Percentiles rank a stretch among this genome's conserved stretches.
phyloP scores from a whole-genome alignment of 2,113 vertebrate genomes.

The Charina bottae region DNA sequence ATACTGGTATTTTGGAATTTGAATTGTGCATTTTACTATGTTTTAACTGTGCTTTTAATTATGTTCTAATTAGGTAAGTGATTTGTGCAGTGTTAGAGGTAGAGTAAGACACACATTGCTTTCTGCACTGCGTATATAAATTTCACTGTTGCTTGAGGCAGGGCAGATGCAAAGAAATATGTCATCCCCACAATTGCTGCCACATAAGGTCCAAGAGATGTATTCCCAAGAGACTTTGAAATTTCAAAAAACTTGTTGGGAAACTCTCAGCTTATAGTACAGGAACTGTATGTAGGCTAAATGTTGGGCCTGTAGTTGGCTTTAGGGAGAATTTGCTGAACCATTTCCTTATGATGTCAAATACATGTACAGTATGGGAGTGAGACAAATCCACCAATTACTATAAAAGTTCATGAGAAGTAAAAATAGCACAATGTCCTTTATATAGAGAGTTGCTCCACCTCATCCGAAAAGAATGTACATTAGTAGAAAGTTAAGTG shows the following conservation, averaged over 20 bases:
- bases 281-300: neutral
- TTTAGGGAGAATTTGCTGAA: neutral
- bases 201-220: neutral
- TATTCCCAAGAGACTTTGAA: neutral
- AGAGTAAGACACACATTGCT: neutral
- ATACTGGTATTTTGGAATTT: neutral
- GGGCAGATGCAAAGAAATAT: neutral
- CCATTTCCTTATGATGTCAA: neutral
- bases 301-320: neutral
- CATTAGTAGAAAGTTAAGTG: constrained; percentile 30
- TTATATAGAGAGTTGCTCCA: constrained; percentile 33
- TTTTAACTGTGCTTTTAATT: neutral
- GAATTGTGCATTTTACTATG: neutral
- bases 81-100: neutral
- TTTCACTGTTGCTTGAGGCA: neutral
- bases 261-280: neutral
- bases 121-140: neutral
- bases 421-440: neutral
- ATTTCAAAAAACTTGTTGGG: neutral
- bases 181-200: neutral
- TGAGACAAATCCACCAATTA: neutral
- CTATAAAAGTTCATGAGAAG: neutral
- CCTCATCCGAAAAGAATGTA: constrained; percentile 50
- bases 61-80: neutral
- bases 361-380: neutral